Evolutionary conservation across 2,888 invertebrate species (phyloP).

Genomic region (Papilio elwesi): DNA sequence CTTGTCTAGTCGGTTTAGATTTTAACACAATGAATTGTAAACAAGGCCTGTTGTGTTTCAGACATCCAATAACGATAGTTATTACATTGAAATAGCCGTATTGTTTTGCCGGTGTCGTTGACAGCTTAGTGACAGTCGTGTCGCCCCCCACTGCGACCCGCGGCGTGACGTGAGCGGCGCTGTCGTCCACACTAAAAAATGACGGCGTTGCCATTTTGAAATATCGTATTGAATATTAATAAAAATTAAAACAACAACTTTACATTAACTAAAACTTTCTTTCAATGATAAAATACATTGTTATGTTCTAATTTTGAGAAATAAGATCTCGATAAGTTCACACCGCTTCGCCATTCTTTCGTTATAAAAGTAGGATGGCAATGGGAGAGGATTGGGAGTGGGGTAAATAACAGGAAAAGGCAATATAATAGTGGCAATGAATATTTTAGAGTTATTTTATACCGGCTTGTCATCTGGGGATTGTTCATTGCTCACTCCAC

Average conservation of each 20-base stretch:
- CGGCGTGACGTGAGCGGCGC: constrained; percentile 58
- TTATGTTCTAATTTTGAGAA: too few species aligned
- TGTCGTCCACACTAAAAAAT: constrained; percentile 69
- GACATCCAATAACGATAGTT: constrained; percentile 74
- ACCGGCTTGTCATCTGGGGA: too few species aligned
- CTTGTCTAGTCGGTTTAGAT: constrained; percentile 34
- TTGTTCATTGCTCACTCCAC: too few species aligned
- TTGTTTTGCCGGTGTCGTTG: constrained; percentile 68
- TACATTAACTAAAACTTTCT: neutral
- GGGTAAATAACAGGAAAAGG: too few species aligned
- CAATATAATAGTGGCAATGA: too few species aligned
- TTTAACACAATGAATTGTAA: constrained; percentile 58
- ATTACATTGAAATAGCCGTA: constrained; percentile 74
- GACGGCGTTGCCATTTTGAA: constrained; percentile 32
- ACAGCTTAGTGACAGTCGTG: constrained; percentile 68
- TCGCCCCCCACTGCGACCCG: constrained; percentile 57
- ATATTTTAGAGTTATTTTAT: too few species aligned
- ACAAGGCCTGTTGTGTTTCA: constrained; percentile 63
- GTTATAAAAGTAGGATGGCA: neutral
- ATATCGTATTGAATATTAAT: neutral
- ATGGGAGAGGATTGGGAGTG: too few species aligned
- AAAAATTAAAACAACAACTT: neutral
- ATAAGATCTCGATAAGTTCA: too few species aligned
- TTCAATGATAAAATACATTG: neutral
- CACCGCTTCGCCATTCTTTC: neutral